phyloP scores from a whole-genome alignment of 2,888 invertebrate species.

The Lampropteryx suffumata region DNA sequence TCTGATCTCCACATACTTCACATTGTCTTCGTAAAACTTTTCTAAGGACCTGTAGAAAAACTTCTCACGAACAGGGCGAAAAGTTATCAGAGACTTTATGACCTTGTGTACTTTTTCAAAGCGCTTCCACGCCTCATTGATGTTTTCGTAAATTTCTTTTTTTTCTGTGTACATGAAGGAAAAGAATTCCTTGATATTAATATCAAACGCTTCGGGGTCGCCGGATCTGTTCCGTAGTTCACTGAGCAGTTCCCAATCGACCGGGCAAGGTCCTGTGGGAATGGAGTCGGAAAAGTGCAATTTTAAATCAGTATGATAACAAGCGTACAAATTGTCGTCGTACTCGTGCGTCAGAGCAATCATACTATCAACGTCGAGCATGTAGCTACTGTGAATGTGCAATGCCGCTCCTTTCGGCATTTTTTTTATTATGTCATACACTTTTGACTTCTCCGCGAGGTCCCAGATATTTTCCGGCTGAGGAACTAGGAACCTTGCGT shows the following conservation, averaged over 20 bases:
- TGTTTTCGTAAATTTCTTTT: conserved; percentile 63
- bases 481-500: conserved; percentile 72
- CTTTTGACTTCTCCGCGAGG: conserved; percentile 83
- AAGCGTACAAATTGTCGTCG: conserved; percentile 83
- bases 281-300: conserved; percentile 60
- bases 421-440: conserved; percentile 85
- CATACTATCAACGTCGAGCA: conserved; percentile 83
- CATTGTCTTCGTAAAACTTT: conserved; percentile 86
- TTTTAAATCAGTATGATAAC: conserved; percentile 56
- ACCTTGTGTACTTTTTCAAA: conserved; percentile 80
- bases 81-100: conserved; percentile 80
- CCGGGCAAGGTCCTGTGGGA: conserved; percentile 57
- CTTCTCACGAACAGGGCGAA: conserved; percentile 84
- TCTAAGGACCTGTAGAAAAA: conserved; percentile 84
- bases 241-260: conserved; percentile 76
- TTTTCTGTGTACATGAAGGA: conserved; percentile 76
- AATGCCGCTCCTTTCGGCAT: conserved; percentile 91
- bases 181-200: conserved; percentile 75
- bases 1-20: conserved; percentile 87
- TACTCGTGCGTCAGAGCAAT: conserved; percentile 85
- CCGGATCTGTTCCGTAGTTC: conserved; percentile 69
- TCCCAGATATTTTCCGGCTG: conserved; percentile 83
- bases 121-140: conserved; percentile 83
- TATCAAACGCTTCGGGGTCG: conserved; percentile 75
- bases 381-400: conserved; percentile 86